A percentile compares a stretch with the other conserved stretches of the same genome.
These are phyloP conservation scores for Ceratotherium simum DNA, from an alignment of 2,113 vertebrate species.

Conservation along the genomic window DNA sequence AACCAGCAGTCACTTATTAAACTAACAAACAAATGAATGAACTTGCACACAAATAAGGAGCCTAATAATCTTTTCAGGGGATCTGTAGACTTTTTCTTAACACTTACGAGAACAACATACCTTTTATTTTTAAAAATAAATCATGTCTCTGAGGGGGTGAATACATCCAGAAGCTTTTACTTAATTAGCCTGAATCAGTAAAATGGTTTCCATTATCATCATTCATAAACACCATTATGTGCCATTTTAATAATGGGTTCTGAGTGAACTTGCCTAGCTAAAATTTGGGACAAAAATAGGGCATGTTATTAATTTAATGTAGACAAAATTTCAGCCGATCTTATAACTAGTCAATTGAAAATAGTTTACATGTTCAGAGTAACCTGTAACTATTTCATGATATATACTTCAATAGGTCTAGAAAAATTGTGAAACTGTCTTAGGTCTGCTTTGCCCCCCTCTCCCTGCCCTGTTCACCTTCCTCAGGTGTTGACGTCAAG, in stretches of 20 bases:
- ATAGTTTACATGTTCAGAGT: background rate
- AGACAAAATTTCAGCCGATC: background rate
- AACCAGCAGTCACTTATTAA: slow-evolving; percentile 33
- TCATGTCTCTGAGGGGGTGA: background rate
- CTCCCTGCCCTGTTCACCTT: background rate
- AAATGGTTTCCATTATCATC: background rate
- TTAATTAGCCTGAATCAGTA: slow-evolving; percentile 9
- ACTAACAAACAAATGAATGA: slow-evolving; percentile 24
- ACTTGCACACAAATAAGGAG: background rate
- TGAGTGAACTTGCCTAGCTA: background rate
- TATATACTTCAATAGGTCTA: background rate
- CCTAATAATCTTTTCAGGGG: background rate
- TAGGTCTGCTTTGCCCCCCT: background rate
- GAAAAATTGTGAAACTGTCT: background rate
- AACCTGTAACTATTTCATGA: background rate
- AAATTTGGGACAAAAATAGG: background rate
- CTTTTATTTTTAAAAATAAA: slow-evolving; percentile 48
- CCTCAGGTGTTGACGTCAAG: background rate
- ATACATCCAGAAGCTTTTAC: background rate
- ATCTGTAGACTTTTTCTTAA: background rate
- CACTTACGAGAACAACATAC: background rate
- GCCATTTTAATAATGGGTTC: background rate
- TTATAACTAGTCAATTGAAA: background rate
- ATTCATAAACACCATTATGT: background rate
- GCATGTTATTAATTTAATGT: background rate